A percentile compares a stretch with the other conserved stretches of the same genome.
Evolutionary conservation across 1,140 invertebrate genomes (phyloP).

Genomic region (Zaprionus africanus): DNA sequence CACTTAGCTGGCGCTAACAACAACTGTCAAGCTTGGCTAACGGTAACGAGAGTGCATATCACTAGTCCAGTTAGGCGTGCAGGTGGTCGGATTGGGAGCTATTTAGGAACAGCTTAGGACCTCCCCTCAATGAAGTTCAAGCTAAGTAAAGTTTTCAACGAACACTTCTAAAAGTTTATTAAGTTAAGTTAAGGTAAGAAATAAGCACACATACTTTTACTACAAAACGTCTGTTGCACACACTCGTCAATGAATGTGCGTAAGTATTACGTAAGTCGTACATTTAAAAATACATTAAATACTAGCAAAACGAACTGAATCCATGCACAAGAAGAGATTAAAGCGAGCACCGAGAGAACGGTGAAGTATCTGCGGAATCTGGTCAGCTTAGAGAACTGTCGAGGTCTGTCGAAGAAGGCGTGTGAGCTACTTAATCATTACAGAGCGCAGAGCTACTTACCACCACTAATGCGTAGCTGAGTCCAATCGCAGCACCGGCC

Average conservation of each 20-base stretch:
- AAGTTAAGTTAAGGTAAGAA: conserved; percentile 34
- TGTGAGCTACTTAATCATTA: not conserved
- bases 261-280: conserved; percentile 23
- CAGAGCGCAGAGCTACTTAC: conserved; percentile 81
- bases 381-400: conserved; percentile 52
- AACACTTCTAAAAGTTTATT: conserved; percentile 36
- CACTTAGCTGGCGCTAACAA: conserved; percentile 32
- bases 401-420: conserved; percentile 45
- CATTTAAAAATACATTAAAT: conserved; percentile 28
- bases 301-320: conserved; percentile 49
- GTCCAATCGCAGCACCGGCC: conserved; percentile 86
- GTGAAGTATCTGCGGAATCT: conserved; percentile 24
- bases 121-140: not conserved
- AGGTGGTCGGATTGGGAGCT: not conserved
- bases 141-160: not conserved
- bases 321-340: conserved; percentile 34
- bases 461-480: conserved; percentile 85
- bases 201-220: conserved; percentile 11
- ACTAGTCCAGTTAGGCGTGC: not conserved
- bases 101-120: not conserved
- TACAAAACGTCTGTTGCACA: conserved; percentile 11
- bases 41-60: not conserved
- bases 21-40: conserved; percentile 2
- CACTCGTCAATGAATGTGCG: conserved; percentile 1
- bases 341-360: conserved; percentile 44